phyloP scores from a whole-genome alignment of 2,888 invertebrate genomes.

The Drosophila affinis region DNA sequence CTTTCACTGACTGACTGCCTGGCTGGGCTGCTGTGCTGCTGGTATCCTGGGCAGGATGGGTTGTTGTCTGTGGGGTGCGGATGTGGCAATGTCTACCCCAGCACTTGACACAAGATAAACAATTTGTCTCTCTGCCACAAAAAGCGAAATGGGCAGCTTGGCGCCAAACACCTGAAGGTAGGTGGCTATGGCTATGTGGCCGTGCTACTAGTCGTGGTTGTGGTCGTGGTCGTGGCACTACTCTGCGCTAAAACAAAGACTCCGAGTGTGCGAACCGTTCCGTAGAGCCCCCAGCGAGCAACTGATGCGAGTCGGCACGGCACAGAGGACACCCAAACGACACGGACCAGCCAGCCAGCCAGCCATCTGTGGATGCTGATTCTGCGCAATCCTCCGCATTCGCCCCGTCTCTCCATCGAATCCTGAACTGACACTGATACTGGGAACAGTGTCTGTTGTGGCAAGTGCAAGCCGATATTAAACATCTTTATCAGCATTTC shows the following conservation, averaged over 20 bases:
- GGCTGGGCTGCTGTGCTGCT: background rate
- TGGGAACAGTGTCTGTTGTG: constrained; percentile 53
- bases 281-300: constrained; percentile 66
- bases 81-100: constrained; percentile 32
- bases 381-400: constrained; percentile 55
- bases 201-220: background rate
- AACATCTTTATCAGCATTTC: constrained; percentile 28
- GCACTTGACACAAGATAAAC: constrained; percentile 78
- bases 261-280: constrained; percentile 55
- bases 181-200: background rate
- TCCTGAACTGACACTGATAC: constrained; percentile 48
- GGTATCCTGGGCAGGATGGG: background rate
- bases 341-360: constrained; percentile 19
- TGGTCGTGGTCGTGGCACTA: constrained; percentile 6
- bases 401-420: background rate
- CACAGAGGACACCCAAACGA: constrained; percentile 4
- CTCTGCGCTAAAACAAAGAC: background rate
- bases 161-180: constrained; percentile 68
- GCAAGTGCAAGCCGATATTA: constrained; percentile 20
- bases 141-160: constrained; percentile 68
- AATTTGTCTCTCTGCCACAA: constrained; percentile 65
- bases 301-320: constrained; percentile 50
- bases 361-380: constrained; percentile 44
- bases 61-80: background rate
- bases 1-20: constrained; percentile 37